A percentile compares a stretch with the other conserved stretches of the same genome.
Conservation (phyloP, 2,797 vertebrate species). For the Lagocephalus sceleratus region DNA sequence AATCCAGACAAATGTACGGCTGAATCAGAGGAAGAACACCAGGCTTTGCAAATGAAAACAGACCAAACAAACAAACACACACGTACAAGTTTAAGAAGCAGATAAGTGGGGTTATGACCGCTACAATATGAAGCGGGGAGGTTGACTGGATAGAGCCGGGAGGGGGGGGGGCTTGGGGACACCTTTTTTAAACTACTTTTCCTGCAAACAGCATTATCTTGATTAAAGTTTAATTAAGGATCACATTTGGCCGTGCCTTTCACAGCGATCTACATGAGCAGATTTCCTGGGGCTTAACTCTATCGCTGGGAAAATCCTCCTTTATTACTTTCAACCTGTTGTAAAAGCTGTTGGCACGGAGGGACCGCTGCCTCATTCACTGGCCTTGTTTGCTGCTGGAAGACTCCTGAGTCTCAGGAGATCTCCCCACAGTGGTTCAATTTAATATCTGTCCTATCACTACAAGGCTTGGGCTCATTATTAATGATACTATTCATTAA, state of each 20-base stretch:
- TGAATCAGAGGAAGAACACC: constrained; percentile 47
- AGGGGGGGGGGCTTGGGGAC: constrained; percentile 67
- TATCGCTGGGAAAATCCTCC: constrained; percentile 99
- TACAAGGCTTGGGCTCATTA: constrained; percentile 97
- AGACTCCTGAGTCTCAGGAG: constrained; percentile 97
- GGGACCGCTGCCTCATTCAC: constrained; percentile 92
- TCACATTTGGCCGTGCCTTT: constrained; percentile 99
- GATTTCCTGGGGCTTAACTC: constrained; percentile 99
- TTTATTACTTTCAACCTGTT: constrained; percentile 99
- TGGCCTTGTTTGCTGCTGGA: constrained; percentile 98
- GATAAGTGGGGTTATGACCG: constrained; percentile 74
- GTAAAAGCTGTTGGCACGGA: constrained; percentile 99
- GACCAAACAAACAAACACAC: constrained; percentile 55
- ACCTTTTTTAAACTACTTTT: constrained; percentile 80
- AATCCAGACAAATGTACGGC: constrained; percentile 60
- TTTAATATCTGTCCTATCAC: constrained; percentile 99
- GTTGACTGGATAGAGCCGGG: constrained; percentile 64
- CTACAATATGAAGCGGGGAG: constrained; percentile 71
- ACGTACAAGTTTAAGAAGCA: constrained; percentile 63
- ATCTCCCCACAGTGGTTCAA: constrained; percentile 96
- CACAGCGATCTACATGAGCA: constrained; percentile 99
- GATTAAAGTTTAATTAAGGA: constrained; percentile 99
- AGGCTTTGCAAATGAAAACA: constrained; percentile 60
- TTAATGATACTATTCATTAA: constrained; percentile 99
- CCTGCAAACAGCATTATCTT: constrained; percentile 93